Percentiles rank a stretch among this genome's conserved stretches.
These are phyloP conservation scores for Apodemia zela DNA, from an alignment of 2,888 invertebrate species.

Conservation along the genomic window DNA sequence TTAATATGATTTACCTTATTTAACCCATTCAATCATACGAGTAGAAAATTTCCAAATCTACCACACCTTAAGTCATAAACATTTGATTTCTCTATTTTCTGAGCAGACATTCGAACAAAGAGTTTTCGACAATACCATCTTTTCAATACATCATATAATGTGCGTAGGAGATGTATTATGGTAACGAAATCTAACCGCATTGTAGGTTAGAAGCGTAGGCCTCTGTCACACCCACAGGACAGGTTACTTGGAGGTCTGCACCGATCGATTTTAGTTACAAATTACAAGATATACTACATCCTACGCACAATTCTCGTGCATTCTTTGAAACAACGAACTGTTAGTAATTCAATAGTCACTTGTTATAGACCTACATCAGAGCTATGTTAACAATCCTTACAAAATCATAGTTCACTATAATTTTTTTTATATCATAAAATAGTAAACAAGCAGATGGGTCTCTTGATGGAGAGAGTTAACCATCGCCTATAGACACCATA, in stretches of 20 bases:
- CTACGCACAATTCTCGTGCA: conserved; percentile 58
- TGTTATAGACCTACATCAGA: conserved; percentile 17
- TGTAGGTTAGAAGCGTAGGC: conserved; percentile 54
- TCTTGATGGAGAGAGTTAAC: no score
- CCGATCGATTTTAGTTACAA: conserved; percentile 73
- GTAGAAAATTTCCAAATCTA: no score
- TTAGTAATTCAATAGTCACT: conserved; percentile 34
- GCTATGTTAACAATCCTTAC: background rate
- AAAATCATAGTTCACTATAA: background rate
- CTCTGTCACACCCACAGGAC: conserved; percentile 61
- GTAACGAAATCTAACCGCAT: conserved; percentile 49
- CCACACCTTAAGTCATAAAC: no score
- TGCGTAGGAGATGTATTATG: conserved; percentile 51
- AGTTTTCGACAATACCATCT: conserved; percentile 20
- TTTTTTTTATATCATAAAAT: no score
- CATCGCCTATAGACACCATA: no score
- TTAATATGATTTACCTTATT: no score
- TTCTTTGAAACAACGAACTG: conserved; percentile 39
- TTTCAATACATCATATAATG: conserved; percentile 46
- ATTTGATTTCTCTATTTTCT: background rate
- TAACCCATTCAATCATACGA: no score
- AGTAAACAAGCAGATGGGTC: no score
- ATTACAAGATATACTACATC: conserved; percentile 50
- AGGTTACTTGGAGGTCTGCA: conserved; percentile 62
- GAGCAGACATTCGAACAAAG: conserved; percentile 15